Evolutionary conservation across 2,113 vertebrate species (phyloP).

Genomic region (Mustela nigripes): DNA sequence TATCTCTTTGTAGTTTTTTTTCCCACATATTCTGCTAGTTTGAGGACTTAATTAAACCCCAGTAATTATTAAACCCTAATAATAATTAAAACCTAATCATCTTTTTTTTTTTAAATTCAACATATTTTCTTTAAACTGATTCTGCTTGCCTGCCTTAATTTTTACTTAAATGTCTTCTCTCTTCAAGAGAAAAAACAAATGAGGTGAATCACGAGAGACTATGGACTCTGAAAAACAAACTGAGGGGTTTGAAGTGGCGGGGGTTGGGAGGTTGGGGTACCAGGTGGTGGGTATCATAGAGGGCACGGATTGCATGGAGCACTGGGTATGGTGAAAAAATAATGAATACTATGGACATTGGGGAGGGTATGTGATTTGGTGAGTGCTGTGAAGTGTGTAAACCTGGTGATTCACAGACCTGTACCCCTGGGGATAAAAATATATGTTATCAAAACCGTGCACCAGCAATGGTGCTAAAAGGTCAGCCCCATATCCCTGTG

Average conservation of each 20-base stretch:
- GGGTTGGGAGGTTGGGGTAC: no score
- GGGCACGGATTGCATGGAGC: no score
- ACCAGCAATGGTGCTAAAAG: neutral
- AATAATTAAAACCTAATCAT: neutral
- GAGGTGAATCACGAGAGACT: neutral
- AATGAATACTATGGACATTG: no score
- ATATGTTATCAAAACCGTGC: no score
- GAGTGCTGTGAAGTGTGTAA: no score
- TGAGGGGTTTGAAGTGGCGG: no score
- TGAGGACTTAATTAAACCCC: neutral
- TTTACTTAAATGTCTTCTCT: neutral
- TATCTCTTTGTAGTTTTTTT: neutral
- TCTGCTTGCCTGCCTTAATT: neutral
- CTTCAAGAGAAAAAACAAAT: neutral
- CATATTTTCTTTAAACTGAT: neutral
- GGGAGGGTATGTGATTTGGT: no score
- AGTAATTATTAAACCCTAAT: neutral
- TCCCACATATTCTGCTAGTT: neutral
- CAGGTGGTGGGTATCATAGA: no score
- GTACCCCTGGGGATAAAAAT: no score
- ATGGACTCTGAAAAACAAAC: no score
- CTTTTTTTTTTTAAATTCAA: neutral
- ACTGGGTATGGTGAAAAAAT: no score
- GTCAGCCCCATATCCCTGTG: neutral
- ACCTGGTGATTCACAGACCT: no score